These are phyloP conservation scores for Leptinotarsa haldemani DNA, from an alignment of 2,888 invertebrate genomes.

Conservation along the genomic window DNA sequence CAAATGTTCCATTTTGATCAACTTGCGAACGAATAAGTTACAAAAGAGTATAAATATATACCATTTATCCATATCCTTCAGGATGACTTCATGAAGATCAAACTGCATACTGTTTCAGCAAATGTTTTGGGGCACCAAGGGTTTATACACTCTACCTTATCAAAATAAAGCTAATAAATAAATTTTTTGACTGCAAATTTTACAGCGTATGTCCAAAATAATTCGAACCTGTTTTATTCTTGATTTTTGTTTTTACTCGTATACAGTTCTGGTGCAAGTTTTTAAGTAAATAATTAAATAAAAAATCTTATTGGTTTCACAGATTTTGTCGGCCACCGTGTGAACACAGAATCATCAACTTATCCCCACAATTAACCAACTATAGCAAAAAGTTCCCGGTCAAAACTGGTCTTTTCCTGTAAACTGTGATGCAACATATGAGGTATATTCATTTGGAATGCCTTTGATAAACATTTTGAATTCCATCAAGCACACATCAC, in stretches of 20 bases:
- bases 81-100: background rate
- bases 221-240: background rate
- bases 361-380: background rate
- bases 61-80: too few species aligned
- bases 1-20: background rate
- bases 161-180: too few species aligned
- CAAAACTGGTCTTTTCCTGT: background rate
- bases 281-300: background rate
- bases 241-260: background rate
- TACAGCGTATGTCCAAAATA: background rate
- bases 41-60: too few species aligned
- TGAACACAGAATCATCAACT: background rate
- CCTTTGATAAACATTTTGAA: conserved; percentile 5
- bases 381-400: background rate
- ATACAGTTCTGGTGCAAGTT: background rate
- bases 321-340: background rate
- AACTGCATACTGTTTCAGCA: background rate
- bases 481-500: conserved; percentile 11
- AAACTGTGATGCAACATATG: conserved; percentile 14
- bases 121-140: too few species aligned
- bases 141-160: too few species aligned
- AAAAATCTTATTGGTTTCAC: background rate
- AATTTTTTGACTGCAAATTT: too few species aligned
- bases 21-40: background rate
- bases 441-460: conserved; percentile 16